Conservation (phyloP, 2,113 vertebrate species). For the Dasyurus viverrinus region DNA sequence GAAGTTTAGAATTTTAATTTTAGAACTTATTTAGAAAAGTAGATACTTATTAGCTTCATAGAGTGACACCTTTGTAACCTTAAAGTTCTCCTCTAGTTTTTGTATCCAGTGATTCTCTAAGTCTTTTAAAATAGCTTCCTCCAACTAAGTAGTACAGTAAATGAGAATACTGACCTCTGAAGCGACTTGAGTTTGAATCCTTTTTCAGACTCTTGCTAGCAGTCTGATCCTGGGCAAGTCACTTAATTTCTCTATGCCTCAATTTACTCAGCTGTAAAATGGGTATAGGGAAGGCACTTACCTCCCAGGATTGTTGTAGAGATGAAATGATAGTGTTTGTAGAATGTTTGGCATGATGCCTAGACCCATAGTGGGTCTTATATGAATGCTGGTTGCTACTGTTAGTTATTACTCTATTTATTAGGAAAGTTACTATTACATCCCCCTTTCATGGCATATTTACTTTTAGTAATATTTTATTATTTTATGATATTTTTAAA, state of each 20-base stretch:
- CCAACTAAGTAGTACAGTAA: not conserved
- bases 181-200: not conserved
- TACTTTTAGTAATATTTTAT: not conserved
- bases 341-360: not conserved
- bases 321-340: not conserved
- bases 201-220: not conserved
- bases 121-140: not conserved
- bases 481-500: not conserved
- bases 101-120: not conserved
- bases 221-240: not conserved
- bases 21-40: slow-evolving; percentile 19
- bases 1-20: not conserved
- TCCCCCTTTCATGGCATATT: not conserved
- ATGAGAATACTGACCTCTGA: not conserved
- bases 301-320: not conserved
- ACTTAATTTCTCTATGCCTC: not conserved
- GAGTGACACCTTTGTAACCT: not conserved
- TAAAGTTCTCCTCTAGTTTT: not conserved
- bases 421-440: not conserved
- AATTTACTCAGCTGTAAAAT: not conserved
- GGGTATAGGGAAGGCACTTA: too few relatives aligned
- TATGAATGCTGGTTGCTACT: not conserved
- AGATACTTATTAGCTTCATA: not conserved
- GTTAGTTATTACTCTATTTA: not conserved
- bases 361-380: not conserved